phyloP scores from a whole-genome alignment of 2,113 vertebrate species.

The Podiceps cristatus region DNA sequence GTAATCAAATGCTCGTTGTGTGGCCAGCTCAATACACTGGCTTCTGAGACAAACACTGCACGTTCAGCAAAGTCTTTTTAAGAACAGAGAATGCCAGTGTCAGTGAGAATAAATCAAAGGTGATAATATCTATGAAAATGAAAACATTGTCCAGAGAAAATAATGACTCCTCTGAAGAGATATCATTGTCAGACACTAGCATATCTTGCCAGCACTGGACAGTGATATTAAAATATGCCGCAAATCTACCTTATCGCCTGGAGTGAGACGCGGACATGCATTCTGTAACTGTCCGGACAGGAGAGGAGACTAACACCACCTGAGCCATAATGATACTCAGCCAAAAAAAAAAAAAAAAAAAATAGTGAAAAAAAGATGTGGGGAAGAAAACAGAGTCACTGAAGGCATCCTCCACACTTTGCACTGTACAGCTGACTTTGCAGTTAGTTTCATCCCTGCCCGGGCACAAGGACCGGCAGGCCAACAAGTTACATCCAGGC shows the following conservation, averaged over 20 bases:
- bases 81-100: background rate
- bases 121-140: conserved; percentile 28
- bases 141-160: background rate
- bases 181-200: background rate
- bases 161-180: background rate
- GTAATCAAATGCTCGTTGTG: background rate
- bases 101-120: conserved; percentile 36
- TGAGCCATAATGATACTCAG: background rate
- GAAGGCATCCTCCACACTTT: background rate
- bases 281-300: background rate
- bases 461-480: background rate
- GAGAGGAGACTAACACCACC: background rate
- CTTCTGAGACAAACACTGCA: background rate
- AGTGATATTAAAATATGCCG: conserved; percentile 27
- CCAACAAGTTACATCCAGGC: background rate
- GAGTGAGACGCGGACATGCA: background rate
- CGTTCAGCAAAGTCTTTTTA: conserved; percentile 21
- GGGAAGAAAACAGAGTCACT: background rate
- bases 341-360: background rate
- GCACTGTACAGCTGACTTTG: background rate
- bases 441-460: background rate
- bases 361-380: background rate
- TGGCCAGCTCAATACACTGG: background rate
- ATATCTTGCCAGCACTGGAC: background rate
- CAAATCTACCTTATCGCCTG: background rate